Percentiles rank a stretch among this genome's conserved stretches.
Conservation (phyloP, 2,888 invertebrate species). For the Hedychridium roseum region DNA sequence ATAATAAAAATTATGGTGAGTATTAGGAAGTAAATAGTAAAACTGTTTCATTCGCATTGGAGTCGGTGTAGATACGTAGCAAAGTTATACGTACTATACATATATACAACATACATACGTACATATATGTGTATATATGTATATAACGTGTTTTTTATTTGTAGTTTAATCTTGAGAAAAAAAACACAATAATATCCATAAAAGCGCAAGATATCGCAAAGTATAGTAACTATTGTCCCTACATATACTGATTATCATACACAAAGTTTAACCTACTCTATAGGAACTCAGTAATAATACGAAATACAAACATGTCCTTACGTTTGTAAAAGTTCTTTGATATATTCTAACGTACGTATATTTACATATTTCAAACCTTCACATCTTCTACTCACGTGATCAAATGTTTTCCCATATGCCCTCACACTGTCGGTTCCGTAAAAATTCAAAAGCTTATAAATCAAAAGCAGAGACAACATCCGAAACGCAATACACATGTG, state of each 20-base stretch:
- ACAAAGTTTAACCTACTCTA: constrained; percentile 32
- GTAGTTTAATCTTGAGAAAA: constrained; percentile 17
- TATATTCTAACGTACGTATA: constrained; percentile 35
- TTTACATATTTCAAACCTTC: constrained; percentile 30
- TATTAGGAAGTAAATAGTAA: background rate
- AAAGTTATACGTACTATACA: too few relatives aligned
- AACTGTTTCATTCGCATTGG: too few relatives aligned
- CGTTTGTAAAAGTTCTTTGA: constrained; percentile 27
- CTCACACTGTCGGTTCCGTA: too few relatives aligned
- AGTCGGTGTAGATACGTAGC: too few relatives aligned
- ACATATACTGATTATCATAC: constrained; percentile 40
- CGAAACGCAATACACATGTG: too few relatives aligned
- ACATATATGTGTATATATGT: constrained; percentile 29
- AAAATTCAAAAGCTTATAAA: too few relatives aligned
- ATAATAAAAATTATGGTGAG: background rate
- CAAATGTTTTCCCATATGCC: too few relatives aligned
- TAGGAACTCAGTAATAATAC: constrained; percentile 42
- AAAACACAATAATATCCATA: constrained; percentile 14
- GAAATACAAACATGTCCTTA: constrained; percentile 32
- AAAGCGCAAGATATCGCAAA: constrained; percentile 30
- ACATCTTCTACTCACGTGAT: constrained; percentile 14
- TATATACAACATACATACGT: constrained; percentile 38
- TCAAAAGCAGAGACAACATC: too few relatives aligned
- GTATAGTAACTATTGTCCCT: constrained; percentile 31
- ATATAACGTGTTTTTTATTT: too few relatives aligned